Base-by-base conservation (phyloP, 1,140 invertebrate species). In the Atopsyche davidsoni region DNA sequence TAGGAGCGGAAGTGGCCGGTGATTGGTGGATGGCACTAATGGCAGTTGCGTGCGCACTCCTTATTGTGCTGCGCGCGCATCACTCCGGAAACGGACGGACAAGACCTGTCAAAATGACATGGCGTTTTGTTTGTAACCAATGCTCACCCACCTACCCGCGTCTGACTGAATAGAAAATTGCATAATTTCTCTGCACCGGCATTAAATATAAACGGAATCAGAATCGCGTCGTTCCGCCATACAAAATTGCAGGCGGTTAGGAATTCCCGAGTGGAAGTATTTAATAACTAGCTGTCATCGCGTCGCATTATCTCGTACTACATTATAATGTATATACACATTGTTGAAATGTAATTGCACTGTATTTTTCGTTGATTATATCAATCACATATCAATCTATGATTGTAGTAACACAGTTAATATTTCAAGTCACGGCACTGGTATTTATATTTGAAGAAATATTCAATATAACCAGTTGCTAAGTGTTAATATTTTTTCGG, bases 1-100 rank as follows among this genome's bases (percentile, higher is more conserved):
- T 38, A n/a, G 13, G 22, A 51, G 22, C 32, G 50, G 50, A 51
- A 51, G 42, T 51, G 42, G 21, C 16, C 19, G 11, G 23, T 45
- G 35, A 51, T 51, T 36, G 49, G 34, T 25, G 17, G 32, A 10
- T 28, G 31, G 25, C 36, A 4, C 19, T 28, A 43, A 45, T 43
- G 41, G 19, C 14, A 23, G 41, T 51, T 31, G 50, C 50, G 50
- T 51, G 50, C 6, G 35, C 35, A 35, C 42, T 31, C 50, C 41
- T 25, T 25, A 25, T 50, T 42, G 31, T 50, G 42, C 17, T 45
- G 23, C 42, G 35, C 31, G 34, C 34, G 42, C 42, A 38, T 51
- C 35, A 24, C 18, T 35, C 34, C 18, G 45, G 14, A 16, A 17
- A 34, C 45, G 34, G 40, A 40, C 24, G 13, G 50, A 45, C 50